A percentile compares a stretch with the other conserved stretches of the same genome.
phyloP scores from a whole-genome alignment of 2,888 invertebrate species.

The Perizoma affinitatum region DNA sequence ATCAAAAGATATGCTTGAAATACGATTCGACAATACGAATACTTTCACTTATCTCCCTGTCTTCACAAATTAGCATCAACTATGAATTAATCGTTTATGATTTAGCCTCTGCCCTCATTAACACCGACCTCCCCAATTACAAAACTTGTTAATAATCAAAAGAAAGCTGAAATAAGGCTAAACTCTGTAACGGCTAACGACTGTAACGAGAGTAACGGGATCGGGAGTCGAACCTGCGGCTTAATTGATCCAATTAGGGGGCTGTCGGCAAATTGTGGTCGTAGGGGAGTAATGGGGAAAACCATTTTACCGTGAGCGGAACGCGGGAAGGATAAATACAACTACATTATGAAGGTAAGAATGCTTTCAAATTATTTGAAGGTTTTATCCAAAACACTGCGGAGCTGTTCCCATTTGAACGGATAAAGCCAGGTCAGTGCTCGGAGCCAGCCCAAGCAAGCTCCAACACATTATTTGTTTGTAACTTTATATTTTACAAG shows the following conservation, averaged over 20 bases:
- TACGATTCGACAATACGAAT: no score
- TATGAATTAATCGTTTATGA: no score
- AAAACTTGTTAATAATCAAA: constrained; percentile 22
- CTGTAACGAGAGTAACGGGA: constrained; percentile 40
- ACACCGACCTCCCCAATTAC: constrained; percentile 20
- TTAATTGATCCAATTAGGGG: constrained; percentile 73
- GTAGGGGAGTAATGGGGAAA: constrained; percentile 44
- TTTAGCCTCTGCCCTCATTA: constrained; percentile 22
- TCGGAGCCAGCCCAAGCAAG: no score
- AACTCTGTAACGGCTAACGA: constrained; percentile 32
- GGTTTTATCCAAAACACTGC: not conserved
- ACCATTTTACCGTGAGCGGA: constrained; percentile 32
- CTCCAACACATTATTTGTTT: no score
- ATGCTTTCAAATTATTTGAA: not conserved
- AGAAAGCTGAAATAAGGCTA: constrained; percentile 26
- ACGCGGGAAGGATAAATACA: constrained; percentile 14
- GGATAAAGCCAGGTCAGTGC: no score
- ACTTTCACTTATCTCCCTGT: no score
- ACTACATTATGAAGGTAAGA: not conserved
- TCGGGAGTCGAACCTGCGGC: constrained; percentile 39
- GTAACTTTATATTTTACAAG: no score
- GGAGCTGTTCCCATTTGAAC: no score
- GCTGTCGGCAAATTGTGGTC: constrained; percentile 44
- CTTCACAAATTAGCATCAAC: no score
- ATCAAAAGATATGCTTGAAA: no score